Percentiles rank a stretch among this genome's conserved stretches.
Conservation (phyloP, 2,797 vertebrate genomes). For the Rallus crepitans region DNA sequence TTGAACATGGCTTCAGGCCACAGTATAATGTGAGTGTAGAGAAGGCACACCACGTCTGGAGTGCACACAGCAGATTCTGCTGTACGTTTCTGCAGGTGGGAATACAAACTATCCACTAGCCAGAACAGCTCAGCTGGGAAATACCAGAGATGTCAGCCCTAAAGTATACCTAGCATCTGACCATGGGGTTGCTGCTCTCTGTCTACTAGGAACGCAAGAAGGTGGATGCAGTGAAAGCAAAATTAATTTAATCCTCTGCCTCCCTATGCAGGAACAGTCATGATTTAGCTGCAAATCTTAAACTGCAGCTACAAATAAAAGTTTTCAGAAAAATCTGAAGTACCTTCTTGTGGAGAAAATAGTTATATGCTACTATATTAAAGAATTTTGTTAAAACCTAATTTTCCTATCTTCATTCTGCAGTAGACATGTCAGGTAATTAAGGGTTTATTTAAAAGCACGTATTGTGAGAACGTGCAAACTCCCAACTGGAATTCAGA, state of each 20-base stretch:
- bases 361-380: background rate
- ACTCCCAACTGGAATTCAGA: background rate
- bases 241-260: background rate
- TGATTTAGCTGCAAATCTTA: background rate
- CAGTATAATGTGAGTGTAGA: background rate
- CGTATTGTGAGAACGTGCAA: background rate
- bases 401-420: background rate
- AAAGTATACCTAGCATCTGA: background rate
- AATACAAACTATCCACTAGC: background rate
- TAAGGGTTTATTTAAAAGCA: background rate
- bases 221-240: background rate
- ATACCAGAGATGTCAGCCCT: background rate
- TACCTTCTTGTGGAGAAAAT: background rate
- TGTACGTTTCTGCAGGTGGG: background rate
- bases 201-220: background rate
- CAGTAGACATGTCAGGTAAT: background rate
- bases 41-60: background rate
- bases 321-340: background rate
- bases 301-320: background rate
- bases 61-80: background rate
- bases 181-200: background rate
- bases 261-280: background rate
- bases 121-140: background rate
- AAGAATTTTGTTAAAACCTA: background rate
- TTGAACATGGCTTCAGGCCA: background rate